These are phyloP conservation scores for Phenganax marumi DNA, from an alignment of 92 coral and sea anemone species.

Conservation along the genomic window DNA sequence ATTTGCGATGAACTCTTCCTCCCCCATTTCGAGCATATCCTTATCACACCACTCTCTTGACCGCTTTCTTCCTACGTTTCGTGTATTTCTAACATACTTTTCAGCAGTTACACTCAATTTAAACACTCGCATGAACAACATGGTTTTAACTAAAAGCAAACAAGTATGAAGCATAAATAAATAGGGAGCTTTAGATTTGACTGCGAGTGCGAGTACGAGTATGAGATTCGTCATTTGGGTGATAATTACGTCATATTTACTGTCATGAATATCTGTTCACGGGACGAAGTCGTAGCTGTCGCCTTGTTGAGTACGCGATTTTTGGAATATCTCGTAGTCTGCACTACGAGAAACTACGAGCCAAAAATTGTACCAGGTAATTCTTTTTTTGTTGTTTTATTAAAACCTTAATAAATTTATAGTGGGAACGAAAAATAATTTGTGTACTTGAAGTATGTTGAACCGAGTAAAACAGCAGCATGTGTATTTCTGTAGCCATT, in stretches of 20 bases:
- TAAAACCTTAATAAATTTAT: background rate
- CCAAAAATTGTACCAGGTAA: too few relatives aligned
- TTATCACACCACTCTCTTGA: constrained; percentile 1
- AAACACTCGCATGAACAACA: background rate
- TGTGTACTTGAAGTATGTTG: background rate
- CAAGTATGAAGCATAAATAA: background rate
- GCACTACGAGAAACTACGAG: constrained; percentile 18
- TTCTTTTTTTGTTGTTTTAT: background rate
- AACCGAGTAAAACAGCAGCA: too few relatives aligned
- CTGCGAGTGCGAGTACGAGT: too few relatives aligned
- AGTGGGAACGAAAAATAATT: constrained; percentile 2
- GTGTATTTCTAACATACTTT: constrained; percentile 1
- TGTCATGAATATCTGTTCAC: background rate
- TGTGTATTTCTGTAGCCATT: too few relatives aligned
- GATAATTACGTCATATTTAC: constrained; percentile 1
- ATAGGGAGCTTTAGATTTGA: too few relatives aligned
- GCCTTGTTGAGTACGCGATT: constrained; percentile 41
- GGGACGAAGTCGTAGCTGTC: constrained; percentile 41
- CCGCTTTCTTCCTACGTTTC: background rate
- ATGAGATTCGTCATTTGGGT: too few relatives aligned
- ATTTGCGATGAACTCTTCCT: constrained; percentile 7
- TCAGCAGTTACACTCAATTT: background rate
- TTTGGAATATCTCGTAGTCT: constrained; percentile 42
- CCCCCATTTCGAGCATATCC: constrained; percentile 8
- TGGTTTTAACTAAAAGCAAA: background rate